Conservation (phyloP, 2,797 vertebrate species). For the Apogon hyalosoma region DNA sequence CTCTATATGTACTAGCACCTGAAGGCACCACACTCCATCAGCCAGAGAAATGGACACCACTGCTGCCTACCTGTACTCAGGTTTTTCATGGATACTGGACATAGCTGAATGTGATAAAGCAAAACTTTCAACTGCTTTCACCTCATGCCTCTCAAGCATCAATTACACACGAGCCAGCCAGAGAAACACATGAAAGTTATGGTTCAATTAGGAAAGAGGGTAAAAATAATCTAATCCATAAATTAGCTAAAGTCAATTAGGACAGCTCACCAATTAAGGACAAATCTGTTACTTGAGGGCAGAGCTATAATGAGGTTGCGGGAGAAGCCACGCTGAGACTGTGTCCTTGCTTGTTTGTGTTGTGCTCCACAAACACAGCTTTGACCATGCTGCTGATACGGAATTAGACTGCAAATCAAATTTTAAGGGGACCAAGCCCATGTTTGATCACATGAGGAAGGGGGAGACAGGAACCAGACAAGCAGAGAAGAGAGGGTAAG, state of each 20-base stretch:
- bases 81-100: conserved; percentile 44
- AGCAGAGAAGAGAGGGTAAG: background rate
- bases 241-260: conserved; percentile 85
- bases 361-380: conserved; percentile 57
- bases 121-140: conserved; percentile 43
- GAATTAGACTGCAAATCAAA: conserved; percentile 69
- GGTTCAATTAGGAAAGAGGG: conserved; percentile 77
- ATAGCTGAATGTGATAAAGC: conserved; percentile 43
- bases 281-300: conserved; percentile 80
- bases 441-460: conserved; percentile 44
- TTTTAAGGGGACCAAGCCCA: conserved; percentile 41
- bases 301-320: conserved; percentile 71
- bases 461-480: conserved; percentile 26
- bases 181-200: conserved; percentile 77
- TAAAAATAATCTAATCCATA: conserved; percentile 84
- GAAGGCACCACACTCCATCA: conserved; percentile 46
- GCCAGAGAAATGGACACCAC: conserved; percentile 52
- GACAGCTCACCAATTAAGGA: conserved; percentile 81
- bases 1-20: conserved; percentile 36
- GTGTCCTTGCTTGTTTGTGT: conserved; percentile 79
- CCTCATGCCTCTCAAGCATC: conserved; percentile 52
- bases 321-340: conserved; percentile 61
- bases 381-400: conserved; percentile 63
- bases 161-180: conserved; percentile 61
- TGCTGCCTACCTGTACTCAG: conserved; percentile 42